Evolutionary conservation across 2,113 vertebrate genomes (phyloP), one percentile per base, ranked within the genome.

Genomic region (Plotosus lineatus): DNA sequence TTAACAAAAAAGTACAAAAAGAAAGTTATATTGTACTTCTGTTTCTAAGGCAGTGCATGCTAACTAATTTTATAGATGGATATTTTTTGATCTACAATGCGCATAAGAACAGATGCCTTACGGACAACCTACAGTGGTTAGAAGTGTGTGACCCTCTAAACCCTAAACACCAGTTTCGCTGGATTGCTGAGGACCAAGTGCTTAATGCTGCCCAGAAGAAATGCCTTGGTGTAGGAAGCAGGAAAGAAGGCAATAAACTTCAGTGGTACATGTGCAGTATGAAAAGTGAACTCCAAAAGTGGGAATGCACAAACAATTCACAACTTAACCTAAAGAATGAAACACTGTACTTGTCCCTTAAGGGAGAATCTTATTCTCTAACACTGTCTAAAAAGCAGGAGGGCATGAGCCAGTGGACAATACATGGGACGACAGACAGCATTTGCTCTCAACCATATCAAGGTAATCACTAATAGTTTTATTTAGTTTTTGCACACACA

Each of bases 241-340:
- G 91, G 83, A 91, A 53, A 0, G 92, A 94, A 65, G 95, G 94
- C 88, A 95, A 93, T 72, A 83, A 91, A 0, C 42, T 98, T 75
- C 91, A 81, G 79, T 87, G 94, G 38, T 95, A 93, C 9, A 91
- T 92, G 17, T 99, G 97, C 74, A 90, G 97, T 63, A 89, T 93
- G 0, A 92, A 48, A n/a, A 95, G 78, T 2, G 85, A 88, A 23
- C 88, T 96, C 3, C 97, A 98, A 84, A 94, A 93, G 85, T 99
- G 97, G 97, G 95, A 96, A 83, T 99, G 97, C 92, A 94, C 72
- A 81, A 95, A 96, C 33, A 92, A 92, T 66, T 96, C 94, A 0
- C 90, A 96, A 75, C 92, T 98, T 36, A 93, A 89, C 19, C 93
- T 99, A 79, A 92, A 94, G 88, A 94, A 89, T 81, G 87, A 90